phyloP scores from a whole-genome alignment of 2,888 invertebrate species.

The Imbricaverruca yamaguchii region DNA sequence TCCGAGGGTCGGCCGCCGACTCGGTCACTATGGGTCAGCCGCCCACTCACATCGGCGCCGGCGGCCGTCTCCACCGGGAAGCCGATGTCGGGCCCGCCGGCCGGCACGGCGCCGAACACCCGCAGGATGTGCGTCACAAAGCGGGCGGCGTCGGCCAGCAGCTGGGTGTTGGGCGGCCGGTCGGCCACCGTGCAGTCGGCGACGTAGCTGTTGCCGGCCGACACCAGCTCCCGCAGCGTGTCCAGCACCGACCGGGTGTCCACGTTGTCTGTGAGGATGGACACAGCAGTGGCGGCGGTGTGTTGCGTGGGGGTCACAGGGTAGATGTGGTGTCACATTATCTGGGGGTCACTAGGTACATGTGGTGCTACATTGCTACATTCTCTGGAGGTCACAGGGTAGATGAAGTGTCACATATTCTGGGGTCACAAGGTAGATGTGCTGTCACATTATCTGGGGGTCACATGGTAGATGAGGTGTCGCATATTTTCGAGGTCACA shows the following conservation, averaged over 20 bases:
- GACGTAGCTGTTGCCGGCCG: conserved; percentile 76
- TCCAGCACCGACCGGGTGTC: conserved; percentile 87
- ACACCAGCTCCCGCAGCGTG: conserved; percentile 72
- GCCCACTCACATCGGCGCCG: not conserved
- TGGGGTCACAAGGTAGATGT: no score
- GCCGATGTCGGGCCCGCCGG: conserved; percentile 34
- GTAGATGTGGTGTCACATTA: no score
- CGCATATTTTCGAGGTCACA: no score
- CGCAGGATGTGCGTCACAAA: conserved; percentile 72
- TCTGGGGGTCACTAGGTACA: no score
- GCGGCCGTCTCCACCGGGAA: conserved; percentile 19
- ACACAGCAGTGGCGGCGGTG: not conserved
- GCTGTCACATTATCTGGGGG: no score
- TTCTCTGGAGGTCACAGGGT: no score
- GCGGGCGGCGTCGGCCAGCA: conserved; percentile 64
- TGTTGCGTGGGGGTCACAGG: no score
- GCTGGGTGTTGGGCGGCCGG: conserved; percentile 50
- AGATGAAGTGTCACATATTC: no score
- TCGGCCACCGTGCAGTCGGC: conserved; percentile 46
- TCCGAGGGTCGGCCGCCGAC: not conserved
- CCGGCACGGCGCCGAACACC: conserved; percentile 44
- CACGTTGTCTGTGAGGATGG: conserved; percentile 54
- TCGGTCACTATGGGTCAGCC: not conserved
- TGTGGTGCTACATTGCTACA: no score
- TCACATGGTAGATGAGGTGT: no score